phyloP scores from a whole-genome alignment of 2,797 vertebrate species.

The Nothura maculosa region DNA sequence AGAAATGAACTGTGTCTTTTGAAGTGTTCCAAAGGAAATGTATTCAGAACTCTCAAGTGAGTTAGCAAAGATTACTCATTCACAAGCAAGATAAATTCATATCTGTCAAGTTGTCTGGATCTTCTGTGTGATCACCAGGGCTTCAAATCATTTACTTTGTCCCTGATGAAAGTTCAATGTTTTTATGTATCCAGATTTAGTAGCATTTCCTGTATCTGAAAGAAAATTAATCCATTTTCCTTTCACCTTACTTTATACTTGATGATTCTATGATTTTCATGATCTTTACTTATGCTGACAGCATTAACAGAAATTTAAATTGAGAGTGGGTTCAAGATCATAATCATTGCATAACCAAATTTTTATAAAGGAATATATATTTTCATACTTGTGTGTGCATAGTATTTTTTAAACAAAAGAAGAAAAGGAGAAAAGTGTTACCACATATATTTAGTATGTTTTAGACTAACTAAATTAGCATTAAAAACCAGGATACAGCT shows the following conservation, averaged over 20 bases:
- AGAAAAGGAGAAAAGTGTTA: background rate
- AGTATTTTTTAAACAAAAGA: background rate
- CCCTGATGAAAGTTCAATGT: constrained; percentile 78
- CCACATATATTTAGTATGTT: background rate
- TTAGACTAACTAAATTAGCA: background rate
- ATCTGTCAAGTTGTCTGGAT: constrained; percentile 85
- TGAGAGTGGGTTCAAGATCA: background rate
- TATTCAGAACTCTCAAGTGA: constrained; percentile 84
- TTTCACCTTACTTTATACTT: constrained; percentile 47
- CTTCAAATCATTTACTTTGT: constrained; percentile 83
- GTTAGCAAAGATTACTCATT: constrained; percentile 85
- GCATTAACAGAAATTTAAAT: background rate
- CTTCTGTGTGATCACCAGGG: constrained; percentile 82
- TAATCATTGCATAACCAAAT: background rate
- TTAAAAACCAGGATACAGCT: background rate
- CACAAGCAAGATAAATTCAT: constrained; percentile 87
- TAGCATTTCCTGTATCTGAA: constrained; percentile 77
- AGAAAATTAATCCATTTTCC: constrained; percentile 74
- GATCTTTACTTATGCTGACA: background rate
- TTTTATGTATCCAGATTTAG: constrained; percentile 80
- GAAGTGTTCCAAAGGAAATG: constrained; percentile 84
- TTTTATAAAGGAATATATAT: background rate
- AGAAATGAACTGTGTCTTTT: constrained; percentile 82
- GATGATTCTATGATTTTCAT: background rate
- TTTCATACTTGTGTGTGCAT: background rate